Base-by-base conservation (phyloP, 2,888 invertebrate genomes). In the Myopa tessellatipennis region DNA sequence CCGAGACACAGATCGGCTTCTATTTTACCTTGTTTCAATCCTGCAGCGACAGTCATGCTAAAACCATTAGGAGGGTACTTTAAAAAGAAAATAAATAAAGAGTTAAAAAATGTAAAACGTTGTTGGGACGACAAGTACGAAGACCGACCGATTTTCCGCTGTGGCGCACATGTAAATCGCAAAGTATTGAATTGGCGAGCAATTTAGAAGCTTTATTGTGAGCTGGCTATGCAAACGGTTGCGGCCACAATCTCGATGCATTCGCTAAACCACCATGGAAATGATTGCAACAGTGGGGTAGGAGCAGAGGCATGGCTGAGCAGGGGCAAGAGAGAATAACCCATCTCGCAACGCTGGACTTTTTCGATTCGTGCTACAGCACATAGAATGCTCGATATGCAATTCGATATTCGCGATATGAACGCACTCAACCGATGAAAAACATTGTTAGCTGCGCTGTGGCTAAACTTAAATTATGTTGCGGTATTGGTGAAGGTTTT, bases 121-220 rank as follows among this genome's bases (percentile, higher is more conserved):
- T 12, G 45, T 16, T 8, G 40, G 6, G 60, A 4, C 65, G 14
- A 38, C 4, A 3, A 26, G 26, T 26, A 26, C 4, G 14, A 14
- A 26, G 34, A 73, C 34, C 61, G 40, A 73, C 45, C 45, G 45
- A 63, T 40, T 55, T 55, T 38, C 67, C 36, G 74, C 8, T 26
- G 67, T n/a, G 55, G 38, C 63, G 34, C 38, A n/a, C 75, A 75
- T 75, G 75, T 58, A 58, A 58, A 55, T 75, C 40, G 38, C 38
- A 16, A 80, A 78, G 81, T 82, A 80, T 80, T 82, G 81, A 81
- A 83, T 80, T 82, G 80, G 80, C 79, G 81, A 79, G 79, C 82
- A 83, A 82, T 82, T 82, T 80, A 81, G 81, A 81, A 80, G 81
- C 81, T 83, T 81, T 83, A 82, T 82, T 83, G 81, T 79, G 75